Evolutionary conservation across 2,888 invertebrate genomes (phyloP), one percentile per base, ranked within the genome.

Genomic region (Neoascia interrupta): DNA sequence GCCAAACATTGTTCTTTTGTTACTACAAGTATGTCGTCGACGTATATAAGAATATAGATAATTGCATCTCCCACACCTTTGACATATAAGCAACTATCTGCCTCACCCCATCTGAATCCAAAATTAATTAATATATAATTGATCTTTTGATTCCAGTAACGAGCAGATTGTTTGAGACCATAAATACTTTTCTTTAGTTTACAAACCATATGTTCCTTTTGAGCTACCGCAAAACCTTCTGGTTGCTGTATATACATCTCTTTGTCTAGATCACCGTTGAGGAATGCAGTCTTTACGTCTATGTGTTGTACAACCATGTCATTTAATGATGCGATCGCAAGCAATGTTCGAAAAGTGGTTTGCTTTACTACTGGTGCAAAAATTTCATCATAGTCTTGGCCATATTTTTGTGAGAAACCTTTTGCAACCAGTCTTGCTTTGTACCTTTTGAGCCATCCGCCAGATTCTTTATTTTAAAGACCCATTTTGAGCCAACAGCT

Each of bases 231-330:
- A 11, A 61, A 68, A 16, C 16, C 26, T 26, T 61, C 66, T 5
- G 60, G 66, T 45, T 60, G 51, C 0, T 15, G 1, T 49, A 68
- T 75, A 28, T 16, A 75, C 0, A 68, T 18, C 2, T 37, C 41
- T 19, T 60, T 68, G 13, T 68, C 4, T 16, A 74, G 16, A 10
- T 41, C 6, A 8, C 45, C 60, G 21, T 66, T 74, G 4, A 74
- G 19, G 16, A 64, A 79, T 1, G 61, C 79, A n/a, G 70, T 23
- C 8, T 41, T 15, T 8, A 72, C 70, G 19, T 79, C 72, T 13
- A 66, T 18, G 6, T 79, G 79, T 26, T 61, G 64, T 2, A 79
- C 21, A 21, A 37, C 5, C 1, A 79, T 37, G 11, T 49, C 18
- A 8, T 53, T 49, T 21, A 56, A 21, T 16, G 56, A 51, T 28